Evolutionary conservation across 2,113 vertebrate species (phyloP), one percentile per base, ranked within the genome.

Genomic region (Zosterops borbonicus): DNA sequence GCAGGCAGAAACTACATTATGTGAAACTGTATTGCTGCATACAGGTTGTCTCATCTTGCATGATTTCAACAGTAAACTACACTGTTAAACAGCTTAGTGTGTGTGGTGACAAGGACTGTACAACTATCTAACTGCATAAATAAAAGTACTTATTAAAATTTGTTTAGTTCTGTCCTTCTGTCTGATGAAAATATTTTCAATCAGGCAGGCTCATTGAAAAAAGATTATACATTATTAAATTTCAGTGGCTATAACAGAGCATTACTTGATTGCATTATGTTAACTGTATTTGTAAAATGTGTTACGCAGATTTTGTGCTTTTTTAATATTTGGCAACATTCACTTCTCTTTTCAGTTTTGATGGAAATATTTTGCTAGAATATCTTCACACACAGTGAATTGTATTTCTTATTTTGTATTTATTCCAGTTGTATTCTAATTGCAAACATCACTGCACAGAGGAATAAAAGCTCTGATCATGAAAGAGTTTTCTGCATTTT

Each of bases 401-500:
- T 56, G 4, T 65, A 46, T 92, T 93, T 89, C 46, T 77, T 83
- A 46, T 75, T 77, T 95, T 64, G 12, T 76, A 33, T 78, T 95
- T 90, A 63, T 31, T 85, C 27, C 39, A 79, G 2, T 68, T 68
- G 29, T 79, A 44, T 83, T 85, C 76, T 94, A 65, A 64, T 67
- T 91, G 74, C 92, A 92, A 60, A 89, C 52, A 83, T 78, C 74
- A 89, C 69, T 92, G 74, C 62, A 67, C 64, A 85, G 59, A 53
- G 85, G 58, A 69, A 67, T 80, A 87, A 83, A 95, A 89, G 23
- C 58, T 83, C 50, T 49, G 47, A 53, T 79, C 64, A 79, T 81
- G 63, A 71, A 78, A 89, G 44, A 65, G 16, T 29, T 95, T 89
- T 78, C 44, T 83, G 50, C 67, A 96, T 92, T 95, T 95, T 85